A percentile compares a stretch with the other conserved stretches of the same genome.
Conservation (phyloP, 2,113 vertebrate species). For the Crotalus viridis region DNA sequence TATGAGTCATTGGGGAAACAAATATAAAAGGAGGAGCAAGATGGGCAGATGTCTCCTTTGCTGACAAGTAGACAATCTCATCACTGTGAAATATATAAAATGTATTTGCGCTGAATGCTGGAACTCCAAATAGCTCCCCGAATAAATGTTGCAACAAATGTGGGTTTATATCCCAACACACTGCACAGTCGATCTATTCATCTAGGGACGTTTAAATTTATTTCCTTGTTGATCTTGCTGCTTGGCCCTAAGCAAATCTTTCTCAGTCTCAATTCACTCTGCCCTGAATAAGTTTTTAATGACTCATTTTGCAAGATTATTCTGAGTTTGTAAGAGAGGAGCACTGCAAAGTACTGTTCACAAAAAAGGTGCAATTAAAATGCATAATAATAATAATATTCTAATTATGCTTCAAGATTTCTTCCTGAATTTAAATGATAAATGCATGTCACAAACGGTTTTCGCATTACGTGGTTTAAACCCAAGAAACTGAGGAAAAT, state of each 20-base stretch:
- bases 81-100: background rate
- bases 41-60: background rate
- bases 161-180: background rate
- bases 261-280: background rate
- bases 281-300: background rate
- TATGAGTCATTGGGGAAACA: conserved; percentile 20
- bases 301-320: conserved; percentile 8
- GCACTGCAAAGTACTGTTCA: conserved; percentile 6
- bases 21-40: background rate
- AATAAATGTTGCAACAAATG: background rate
- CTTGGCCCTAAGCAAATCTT: background rate
- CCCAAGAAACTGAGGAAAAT: background rate
- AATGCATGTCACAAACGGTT: conserved; percentile 1
- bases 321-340: background rate
- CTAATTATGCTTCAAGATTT: background rate
- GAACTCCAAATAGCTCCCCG: background rate
- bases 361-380: conserved; percentile 1
- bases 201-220: background rate
- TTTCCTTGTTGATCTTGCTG: background rate
- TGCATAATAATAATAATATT: conserved; percentile 14
- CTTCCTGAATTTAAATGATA: conserved; percentile 6
- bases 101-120: background rate
- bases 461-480: background rate
- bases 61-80: background rate
- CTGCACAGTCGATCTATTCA: background rate